Evolutionary conservation across 2,113 vertebrate genomes (phyloP).

Genomic region (Xiphias gladius): DNA sequence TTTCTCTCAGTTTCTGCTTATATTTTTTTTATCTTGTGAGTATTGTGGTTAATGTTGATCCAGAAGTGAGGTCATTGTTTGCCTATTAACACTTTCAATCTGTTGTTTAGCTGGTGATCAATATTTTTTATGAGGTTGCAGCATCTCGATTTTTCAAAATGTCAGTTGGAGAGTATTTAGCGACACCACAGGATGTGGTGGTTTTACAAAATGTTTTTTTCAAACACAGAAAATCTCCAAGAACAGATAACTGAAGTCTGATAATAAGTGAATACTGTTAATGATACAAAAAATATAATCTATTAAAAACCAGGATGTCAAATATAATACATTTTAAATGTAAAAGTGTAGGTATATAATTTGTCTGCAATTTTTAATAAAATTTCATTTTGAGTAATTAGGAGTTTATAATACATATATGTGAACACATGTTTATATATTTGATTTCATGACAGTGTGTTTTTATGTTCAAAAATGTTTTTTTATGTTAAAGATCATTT

Average conservation of each 20-base stretch:
- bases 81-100: background rate
- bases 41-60: background rate
- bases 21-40: background rate
- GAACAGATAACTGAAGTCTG: background rate
- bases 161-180: background rate
- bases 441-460: background rate
- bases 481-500: background rate
- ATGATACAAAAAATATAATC: background rate
- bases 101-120: background rate
- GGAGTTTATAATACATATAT: background rate
- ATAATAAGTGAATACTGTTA: background rate
- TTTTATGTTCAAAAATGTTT: background rate
- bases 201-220: background rate
- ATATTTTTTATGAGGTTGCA: background rate
- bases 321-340: background rate
- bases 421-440: background rate
- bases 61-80: background rate
- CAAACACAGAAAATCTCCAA: background rate
- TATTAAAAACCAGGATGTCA: background rate
- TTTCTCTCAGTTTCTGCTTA: background rate
- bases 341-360: background rate
- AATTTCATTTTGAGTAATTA: background rate
- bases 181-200: background rate
- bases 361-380: background rate
- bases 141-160: background rate